Conservation (phyloP, 2,797 vertebrate genomes). For the Amblyraja radiata region DNA sequence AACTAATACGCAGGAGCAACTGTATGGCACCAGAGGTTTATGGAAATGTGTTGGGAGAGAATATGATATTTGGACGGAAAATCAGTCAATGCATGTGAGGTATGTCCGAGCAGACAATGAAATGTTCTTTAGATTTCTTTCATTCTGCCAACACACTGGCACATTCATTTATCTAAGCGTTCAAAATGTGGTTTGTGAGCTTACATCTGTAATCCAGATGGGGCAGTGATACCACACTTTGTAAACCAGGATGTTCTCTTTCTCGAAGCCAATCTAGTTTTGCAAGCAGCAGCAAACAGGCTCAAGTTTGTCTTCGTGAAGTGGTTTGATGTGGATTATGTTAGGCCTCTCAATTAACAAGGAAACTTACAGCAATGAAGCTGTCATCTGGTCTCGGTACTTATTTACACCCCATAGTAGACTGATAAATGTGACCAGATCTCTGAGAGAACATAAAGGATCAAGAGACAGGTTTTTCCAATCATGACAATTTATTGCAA, state of each 20-base stretch:
- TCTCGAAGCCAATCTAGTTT: neutral
- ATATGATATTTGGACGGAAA: neutral
- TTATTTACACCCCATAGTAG: neutral
- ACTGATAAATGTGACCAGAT: neutral
- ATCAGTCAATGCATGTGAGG: slow-evolving; percentile 8
- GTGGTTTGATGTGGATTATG: neutral
- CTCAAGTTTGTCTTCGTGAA: neutral
- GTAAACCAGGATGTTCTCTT: neutral
- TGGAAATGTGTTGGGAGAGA: slow-evolving; percentile 1
- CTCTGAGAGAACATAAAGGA: neutral
- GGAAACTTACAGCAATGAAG: neutral
- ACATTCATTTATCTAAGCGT: neutral
- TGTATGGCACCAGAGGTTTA: slow-evolving; percentile 8
- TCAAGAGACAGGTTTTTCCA: neutral
- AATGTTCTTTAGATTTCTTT: neutral
- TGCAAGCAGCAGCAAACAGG: neutral
- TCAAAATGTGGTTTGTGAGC: neutral
- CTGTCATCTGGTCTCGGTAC: neutral
- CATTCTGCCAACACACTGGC: neutral
- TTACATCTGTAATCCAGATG: neutral
- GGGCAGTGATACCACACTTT: neutral
- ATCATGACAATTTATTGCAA: neutral
- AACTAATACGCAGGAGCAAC: neutral
- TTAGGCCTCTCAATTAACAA: neutral
- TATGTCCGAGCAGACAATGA: neutral